These are phyloP conservation scores for Scytalopus superciliaris DNA, from an alignment of 2,113 vertebrate species.

Conservation along the genomic window DNA sequence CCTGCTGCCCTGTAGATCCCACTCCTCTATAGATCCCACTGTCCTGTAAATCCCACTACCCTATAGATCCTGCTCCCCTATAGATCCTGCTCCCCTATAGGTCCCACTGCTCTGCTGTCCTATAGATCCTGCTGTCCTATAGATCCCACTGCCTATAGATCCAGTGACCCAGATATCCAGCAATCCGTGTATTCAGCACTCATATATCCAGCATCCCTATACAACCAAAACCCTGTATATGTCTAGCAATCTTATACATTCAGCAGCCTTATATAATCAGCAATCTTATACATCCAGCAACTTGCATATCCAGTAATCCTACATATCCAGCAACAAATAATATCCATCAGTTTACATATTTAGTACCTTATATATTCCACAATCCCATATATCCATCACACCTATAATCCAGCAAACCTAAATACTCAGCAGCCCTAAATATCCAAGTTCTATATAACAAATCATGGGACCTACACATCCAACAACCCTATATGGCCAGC, in stretches of 20 bases:
- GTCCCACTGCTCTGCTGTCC: not conserved
- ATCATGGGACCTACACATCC: not conserved
- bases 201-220: not conserved
- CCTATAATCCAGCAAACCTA: not conserved
- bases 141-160: not conserved
- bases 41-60: not conserved
- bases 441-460: too few species aligned
- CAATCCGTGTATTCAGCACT: not conserved
- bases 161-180: not conserved
- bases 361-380: not conserved
- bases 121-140: accelerated
- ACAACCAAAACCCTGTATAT: not conserved
- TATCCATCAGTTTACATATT: not conserved
- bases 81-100: not conserved
- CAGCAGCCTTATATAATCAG: not conserved
- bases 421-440: too few species aligned
- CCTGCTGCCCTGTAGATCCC: too few species aligned
- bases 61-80: not conserved
- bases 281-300: not conserved
- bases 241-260: not conserved
- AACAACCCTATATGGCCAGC: not conserved
- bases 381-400: not conserved
- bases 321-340: not conserved
- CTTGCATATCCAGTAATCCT: not conserved
- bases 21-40: not conserved